These are phyloP conservation scores for Sycophila texana DNA, from an alignment of 2,888 invertebrate species.

Conservation along the genomic window DNA sequence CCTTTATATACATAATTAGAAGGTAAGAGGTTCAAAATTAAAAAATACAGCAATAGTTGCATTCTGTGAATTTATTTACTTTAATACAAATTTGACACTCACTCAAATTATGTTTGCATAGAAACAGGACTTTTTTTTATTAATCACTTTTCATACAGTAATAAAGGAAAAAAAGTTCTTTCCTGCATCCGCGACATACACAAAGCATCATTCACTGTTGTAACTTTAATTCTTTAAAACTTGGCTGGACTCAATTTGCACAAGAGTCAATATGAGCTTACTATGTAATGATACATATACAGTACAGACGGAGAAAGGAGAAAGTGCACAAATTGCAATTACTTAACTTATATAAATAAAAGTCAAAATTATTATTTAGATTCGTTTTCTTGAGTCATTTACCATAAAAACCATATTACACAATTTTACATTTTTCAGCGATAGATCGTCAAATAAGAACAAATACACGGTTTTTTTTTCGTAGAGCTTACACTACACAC, in stretches of 20 bases:
- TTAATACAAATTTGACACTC: conserved; percentile 74
- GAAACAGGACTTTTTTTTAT: conserved; percentile 66
- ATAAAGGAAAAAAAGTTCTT: conserved; percentile 60
- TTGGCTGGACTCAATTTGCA: conserved; percentile 50
- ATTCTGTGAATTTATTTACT: conserved; percentile 72
- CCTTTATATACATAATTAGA: too few relatives aligned
- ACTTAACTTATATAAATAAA: conserved; percentile 35
- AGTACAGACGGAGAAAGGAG: conserved; percentile 57
- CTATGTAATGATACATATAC: conserved; percentile 55
- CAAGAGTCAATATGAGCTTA: conserved; percentile 49
- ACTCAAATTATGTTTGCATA: conserved; percentile 68
- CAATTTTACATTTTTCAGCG: conserved; percentile 37
- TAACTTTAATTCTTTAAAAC: conserved; percentile 50
- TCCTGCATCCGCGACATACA: conserved; percentile 62
- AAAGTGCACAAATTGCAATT: conserved; percentile 50
- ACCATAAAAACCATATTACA: conserved; percentile 28
- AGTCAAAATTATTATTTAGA: conserved; percentile 27
- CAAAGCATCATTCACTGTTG: conserved; percentile 59
- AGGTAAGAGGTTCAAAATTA: conserved; percentile 25
- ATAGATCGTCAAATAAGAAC: conserved; percentile 27
- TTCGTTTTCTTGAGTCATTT: conserved; percentile 32
- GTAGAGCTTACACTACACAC: conserved; percentile 38
- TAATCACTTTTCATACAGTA: conserved; percentile 62
- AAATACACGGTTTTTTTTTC: conserved; percentile 30
- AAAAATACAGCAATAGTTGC: conserved; percentile 48